These are phyloP conservation scores for Anguilla pacifica DNA, from an alignment of 2,797 vertebrate genomes.

Conservation along the genomic window DNA sequence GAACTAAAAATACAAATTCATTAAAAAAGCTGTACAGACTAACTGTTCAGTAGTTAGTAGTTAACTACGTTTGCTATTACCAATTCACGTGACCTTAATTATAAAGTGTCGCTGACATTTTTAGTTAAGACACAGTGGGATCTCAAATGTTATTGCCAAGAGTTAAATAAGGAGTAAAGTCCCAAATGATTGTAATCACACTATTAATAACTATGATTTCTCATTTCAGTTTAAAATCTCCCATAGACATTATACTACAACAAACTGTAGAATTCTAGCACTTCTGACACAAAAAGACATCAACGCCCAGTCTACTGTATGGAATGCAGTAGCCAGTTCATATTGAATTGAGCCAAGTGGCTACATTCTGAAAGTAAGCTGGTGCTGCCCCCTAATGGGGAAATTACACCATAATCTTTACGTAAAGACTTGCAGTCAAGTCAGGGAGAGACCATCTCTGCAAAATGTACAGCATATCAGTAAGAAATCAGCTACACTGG, in stretches of 20 bases:
- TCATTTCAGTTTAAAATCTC: neutral
- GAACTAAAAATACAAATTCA: no score
- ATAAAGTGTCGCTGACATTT: no score
- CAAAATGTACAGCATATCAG: neutral
- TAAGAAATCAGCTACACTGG: neutral
- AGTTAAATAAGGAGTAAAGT: neutral
- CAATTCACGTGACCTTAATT: no score
- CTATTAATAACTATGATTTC: neutral
- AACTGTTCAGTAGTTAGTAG: no score
- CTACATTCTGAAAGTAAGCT: neutral
- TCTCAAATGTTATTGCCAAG: neutral
- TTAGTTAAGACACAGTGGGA: neutral
- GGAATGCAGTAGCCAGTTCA: neutral
- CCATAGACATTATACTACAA: neutral
- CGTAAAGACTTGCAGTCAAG: neutral
- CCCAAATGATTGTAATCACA: neutral
- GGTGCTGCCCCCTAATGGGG: slow-evolving; percentile 48
- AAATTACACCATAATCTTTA: neutral
- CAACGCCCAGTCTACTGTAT: neutral
- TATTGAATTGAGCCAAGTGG: neutral
- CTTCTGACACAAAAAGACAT: neutral
- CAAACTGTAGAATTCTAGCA: neutral
- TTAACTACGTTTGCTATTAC: no score
- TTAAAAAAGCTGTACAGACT: no score
- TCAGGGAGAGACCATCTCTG: neutral